These are phyloP conservation scores for Oopsacas minuta DNA, from an alignment of 37 sponge, comb jelly and placozoan genomes.

Conservation along the genomic window DNA sequence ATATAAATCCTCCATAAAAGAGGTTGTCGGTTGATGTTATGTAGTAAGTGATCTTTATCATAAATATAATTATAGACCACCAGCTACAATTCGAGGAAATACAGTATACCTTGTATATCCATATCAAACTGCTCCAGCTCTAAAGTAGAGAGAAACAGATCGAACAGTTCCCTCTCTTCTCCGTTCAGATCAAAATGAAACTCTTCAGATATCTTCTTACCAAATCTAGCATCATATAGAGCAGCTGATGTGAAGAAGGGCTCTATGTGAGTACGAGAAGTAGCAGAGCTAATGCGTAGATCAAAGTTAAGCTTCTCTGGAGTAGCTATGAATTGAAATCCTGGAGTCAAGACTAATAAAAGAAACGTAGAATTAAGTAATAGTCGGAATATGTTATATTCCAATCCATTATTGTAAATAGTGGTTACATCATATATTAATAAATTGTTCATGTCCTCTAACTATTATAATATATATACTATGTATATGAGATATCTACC, in stretches of 20 bases:
- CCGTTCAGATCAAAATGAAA: slow-evolving; percentile 74
- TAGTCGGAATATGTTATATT: no score
- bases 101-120: neutral
- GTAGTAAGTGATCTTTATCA: no score
- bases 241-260: slow-evolving; percentile 69
- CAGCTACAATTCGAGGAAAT: neutral
- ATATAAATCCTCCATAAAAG: no score
- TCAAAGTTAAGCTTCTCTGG: neutral
- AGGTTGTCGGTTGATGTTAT: no score
- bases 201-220: slow-evolving; percentile 72
- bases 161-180: slow-evolving; percentile 15
- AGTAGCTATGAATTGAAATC: neutral
- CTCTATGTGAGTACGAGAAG: slow-evolving; percentile 48
- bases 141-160: neutral
- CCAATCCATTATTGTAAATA: no score
- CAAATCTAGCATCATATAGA: slow-evolving; percentile 59
- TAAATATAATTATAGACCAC: no score
- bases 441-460: no score
- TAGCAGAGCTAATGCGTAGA: neutral
- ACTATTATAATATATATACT: no score
- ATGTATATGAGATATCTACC: no score
- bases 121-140: neutral
- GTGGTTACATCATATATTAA: no score
- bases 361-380: no score
- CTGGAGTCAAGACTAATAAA: neutral